Base-by-base conservation (phyloP, 2,113 vertebrate species). In the Pelusios castaneus region DNA sequence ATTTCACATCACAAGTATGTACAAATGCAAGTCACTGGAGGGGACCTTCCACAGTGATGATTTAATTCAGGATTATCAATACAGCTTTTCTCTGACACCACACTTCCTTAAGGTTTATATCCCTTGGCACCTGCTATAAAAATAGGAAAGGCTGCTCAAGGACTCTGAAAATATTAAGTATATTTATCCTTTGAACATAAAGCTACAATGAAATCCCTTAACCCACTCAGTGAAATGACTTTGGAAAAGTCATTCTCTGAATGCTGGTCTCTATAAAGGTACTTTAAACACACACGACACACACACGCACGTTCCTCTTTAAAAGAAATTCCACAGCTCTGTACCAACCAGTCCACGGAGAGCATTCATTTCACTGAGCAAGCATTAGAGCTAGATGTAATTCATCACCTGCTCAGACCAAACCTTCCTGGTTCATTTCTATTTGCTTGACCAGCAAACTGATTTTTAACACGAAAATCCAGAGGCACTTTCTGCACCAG, bases 281-380 rank as follows among this genome's bases (percentile, higher is more conserved):
- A 5, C 38, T 47, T 38, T 13, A 34, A 52, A n/a, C 67, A n/a
- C 38, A 19, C 17, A 0, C 0, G 29, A 19, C 67, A 21, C 38
- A 19, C 17, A 0, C 0, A 29, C 2, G 3, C 22, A 1, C 0
- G 0, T 13, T 45, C 5, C 13, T 45, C 11, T 41, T 41, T 24
- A 76, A 73, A 25, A 43, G 73, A 76, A 41, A 76, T 76, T 27
- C 41, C 73, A 41, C 12, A 25, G 21, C 24, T 43, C 24, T 8
- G 73, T 27, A 22, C 25, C 13, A 76, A 41, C 41, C 41, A 29
- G 38, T 24, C 45, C 25, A 24, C 3, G 19, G 8, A 13, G 22
- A 75, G 38, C 21, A 27, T 27, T 41, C 8, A 75, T 27, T 75
- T 27, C 73, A 43, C 38, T 24, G 73, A 75, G 41, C 41, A 43